Conservation (phyloP, 2,888 invertebrate genomes). For the Melieria crassipennis region DNA sequence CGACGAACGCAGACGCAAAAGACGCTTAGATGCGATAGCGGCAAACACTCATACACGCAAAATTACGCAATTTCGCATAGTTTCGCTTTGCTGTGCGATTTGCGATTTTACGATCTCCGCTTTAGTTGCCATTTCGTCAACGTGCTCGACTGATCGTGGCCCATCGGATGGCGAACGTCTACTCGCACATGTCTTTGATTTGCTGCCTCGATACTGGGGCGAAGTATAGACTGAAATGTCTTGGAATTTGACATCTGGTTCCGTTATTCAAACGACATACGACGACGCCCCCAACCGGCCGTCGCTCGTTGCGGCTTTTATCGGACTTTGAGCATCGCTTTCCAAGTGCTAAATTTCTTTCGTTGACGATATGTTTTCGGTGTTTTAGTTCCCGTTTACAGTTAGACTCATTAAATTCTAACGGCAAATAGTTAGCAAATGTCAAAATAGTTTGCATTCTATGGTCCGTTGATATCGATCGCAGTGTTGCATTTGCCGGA, state of each 20-base stretch:
- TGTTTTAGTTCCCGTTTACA: no score
- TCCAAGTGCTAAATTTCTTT: background rate
- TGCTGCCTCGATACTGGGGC: background rate
- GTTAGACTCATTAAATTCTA: no score
- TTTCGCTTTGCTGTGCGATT: constrained; percentile 35
- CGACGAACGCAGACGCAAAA: no score
- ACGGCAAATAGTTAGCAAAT: no score
- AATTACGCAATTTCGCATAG: constrained; percentile 36
- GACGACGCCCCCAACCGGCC: no score
- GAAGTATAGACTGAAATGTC: background rate
- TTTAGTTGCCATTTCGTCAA: constrained; percentile 44
- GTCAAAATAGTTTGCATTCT: no score
- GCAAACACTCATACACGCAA: constrained; percentile 1
- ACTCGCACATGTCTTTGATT: background rate
- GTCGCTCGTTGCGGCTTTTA: background rate
- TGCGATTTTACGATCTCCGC: constrained; percentile 40
- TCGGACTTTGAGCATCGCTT: background rate
- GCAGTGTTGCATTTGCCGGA: no score
- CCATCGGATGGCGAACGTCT: background rate
- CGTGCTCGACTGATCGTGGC: constrained; percentile 37
- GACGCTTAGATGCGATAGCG: background rate
- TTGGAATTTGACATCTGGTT: background rate
- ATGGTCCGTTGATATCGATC: no score
- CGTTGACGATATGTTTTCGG: no score
- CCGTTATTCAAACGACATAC: no score